phyloP scores from a whole-genome alignment of 1,140 invertebrate genomes.

The Heliconius congener region DNA sequence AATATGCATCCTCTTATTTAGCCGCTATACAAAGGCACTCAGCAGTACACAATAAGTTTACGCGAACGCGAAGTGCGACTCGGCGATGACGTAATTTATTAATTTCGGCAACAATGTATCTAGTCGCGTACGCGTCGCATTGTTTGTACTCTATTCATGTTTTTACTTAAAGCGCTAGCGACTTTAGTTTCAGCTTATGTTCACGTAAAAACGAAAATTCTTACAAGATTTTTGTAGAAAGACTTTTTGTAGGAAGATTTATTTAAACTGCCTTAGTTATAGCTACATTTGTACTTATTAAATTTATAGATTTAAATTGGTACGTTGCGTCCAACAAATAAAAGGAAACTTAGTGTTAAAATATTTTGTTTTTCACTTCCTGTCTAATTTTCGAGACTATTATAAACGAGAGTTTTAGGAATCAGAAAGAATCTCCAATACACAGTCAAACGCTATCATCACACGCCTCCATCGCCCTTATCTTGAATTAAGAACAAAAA shows the following conservation, averaged over 20 bases:
- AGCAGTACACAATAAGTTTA: constrained; percentile 14
- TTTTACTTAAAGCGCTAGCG: constrained; percentile 2
- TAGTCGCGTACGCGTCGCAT: not conserved
- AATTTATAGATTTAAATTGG: no score
- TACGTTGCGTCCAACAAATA: no score
- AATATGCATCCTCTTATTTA: constrained; percentile 19
- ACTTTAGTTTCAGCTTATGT: constrained; percentile 6
- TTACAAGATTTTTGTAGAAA: not conserved
- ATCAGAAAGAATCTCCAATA: no score
- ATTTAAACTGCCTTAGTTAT: not conserved
- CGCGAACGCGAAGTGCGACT: constrained; percentile 13
- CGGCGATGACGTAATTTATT: constrained; percentile 24
- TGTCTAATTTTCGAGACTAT: not conserved
- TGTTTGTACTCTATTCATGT: constrained; percentile 4
- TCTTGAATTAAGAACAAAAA: no score
- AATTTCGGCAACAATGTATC: constrained; percentile 24
- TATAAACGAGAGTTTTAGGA: no score
- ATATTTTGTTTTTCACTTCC: no score
- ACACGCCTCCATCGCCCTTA: no score
- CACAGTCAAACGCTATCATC: no score
- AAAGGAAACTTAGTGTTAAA: no score
- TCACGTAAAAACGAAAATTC: not conserved
- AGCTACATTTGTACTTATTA: not conserved
- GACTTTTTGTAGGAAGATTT: not conserved
- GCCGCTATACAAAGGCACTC: constrained; percentile 8